Evolutionary conservation across 2,888 invertebrate genomes (phyloP).

Genomic region (Drosophila anomalata): DNA sequence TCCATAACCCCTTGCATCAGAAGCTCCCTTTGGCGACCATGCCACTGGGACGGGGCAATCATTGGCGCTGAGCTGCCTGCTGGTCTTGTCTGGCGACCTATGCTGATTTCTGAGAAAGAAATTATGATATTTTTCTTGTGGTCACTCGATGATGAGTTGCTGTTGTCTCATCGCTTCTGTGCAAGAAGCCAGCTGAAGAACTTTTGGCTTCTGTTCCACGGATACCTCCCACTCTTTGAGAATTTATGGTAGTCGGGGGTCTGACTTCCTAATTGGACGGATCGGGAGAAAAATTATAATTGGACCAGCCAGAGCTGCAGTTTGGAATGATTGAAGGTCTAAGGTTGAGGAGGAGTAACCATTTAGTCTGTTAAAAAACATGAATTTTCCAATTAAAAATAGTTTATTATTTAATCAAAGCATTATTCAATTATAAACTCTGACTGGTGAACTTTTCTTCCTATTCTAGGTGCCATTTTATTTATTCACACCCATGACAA

Average conservation of each 20-base stretch:
- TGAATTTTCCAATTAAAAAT: too few species aligned
- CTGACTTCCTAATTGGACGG: constrained; percentile 36
- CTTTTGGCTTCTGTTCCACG: constrained; percentile 28
- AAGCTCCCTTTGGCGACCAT: constrained; percentile 1
- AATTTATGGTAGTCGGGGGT: constrained; percentile 22
- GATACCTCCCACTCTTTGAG: constrained; percentile 25
- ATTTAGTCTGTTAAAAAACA: not conserved
- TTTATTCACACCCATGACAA: not conserved
- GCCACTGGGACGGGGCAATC: constrained; percentile 46
- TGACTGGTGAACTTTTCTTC: too few species aligned
- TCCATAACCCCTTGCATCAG: constrained; percentile 1
- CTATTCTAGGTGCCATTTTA: not conserved
- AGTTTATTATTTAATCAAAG: too few species aligned
- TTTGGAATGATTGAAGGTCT: constrained; percentile 2
- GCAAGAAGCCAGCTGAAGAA: constrained; percentile 7
- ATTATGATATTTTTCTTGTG: constrained; percentile 59
- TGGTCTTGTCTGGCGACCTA: constrained; percentile 61
- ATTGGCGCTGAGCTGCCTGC: constrained; percentile 48
- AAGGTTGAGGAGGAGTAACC: not conserved
- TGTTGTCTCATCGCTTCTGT: constrained; percentile 33
- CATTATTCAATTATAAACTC: too few species aligned
- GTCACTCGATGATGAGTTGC: constrained; percentile 45
- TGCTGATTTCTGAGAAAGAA: constrained; percentile 72
- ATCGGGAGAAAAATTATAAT: constrained; percentile 20
- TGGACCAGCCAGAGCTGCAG: constrained; percentile 14